Percentiles rank a stretch among this genome's conserved stretches.
These are phyloP conservation scores for Anarrhichthys ocellatus DNA, from an alignment of 2,113 vertebrate species.

Conservation along the genomic window DNA sequence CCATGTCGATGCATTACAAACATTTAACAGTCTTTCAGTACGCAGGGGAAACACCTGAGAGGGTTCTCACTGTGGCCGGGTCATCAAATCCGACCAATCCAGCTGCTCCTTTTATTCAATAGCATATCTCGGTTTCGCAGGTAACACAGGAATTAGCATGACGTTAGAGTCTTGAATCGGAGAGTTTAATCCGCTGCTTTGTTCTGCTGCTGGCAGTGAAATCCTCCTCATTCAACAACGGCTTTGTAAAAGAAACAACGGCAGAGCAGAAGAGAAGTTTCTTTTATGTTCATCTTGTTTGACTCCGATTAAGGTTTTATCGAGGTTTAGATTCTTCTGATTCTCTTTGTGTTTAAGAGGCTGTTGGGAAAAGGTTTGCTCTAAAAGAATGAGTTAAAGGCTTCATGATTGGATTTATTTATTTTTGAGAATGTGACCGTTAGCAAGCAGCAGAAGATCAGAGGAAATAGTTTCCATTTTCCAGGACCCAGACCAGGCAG, in stretches of 20 bases:
- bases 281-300: background rate
- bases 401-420: background rate
- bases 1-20: background rate
- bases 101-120: background rate
- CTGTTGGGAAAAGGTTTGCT: background rate
- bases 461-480: constrained; percentile 3
- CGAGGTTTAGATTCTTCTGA: background rate
- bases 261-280: background rate
- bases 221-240: constrained; percentile 15
- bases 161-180: background rate
- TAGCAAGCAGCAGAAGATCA: background rate
- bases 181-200: constrained; percentile 14
- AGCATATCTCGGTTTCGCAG: background rate
- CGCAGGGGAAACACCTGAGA: background rate
- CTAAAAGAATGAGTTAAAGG: constrained; percentile 23
- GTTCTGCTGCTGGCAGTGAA: constrained; percentile 2
- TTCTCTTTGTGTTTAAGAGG: background rate
- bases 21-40: too few species aligned
- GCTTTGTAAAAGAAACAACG: constrained; percentile 9
- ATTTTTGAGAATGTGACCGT: background rate
- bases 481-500: too few species aligned
- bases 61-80: background rate
- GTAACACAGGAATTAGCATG: constrained; percentile 17
- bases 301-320: background rate
- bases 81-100: background rate